Evolutionary conservation across 2,113 vertebrate genomes (phyloP).

Genomic region (Silurus glanis): DNA sequence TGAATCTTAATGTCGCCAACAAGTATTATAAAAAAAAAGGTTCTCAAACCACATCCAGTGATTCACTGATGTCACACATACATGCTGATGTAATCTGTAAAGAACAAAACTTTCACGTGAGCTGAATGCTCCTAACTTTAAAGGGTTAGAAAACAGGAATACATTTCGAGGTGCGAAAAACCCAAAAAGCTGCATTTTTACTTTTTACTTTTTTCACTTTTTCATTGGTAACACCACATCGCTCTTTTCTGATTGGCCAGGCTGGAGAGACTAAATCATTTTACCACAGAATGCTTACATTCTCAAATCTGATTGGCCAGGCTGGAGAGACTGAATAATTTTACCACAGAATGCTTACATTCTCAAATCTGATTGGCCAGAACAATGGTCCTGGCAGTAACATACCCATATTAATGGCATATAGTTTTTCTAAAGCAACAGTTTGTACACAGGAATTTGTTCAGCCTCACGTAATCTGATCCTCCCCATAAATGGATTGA

Average conservation of each 20-base stretch:
- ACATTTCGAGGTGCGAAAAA: neutral
- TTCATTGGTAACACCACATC: neutral
- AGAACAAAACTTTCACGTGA: neutral
- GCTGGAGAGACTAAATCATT: neutral
- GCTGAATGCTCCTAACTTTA: neutral
- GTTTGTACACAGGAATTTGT: neutral
- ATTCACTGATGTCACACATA: neutral
- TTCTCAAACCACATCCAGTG: neutral
- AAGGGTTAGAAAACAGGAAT: neutral
- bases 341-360: neutral
- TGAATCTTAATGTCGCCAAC: neutral
- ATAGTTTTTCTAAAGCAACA: neutral
- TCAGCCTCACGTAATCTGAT: neutral
- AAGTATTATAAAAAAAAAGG: neutral
- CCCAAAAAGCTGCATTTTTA: neutral
- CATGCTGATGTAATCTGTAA: neutral
- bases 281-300: neutral
- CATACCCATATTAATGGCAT: neutral
- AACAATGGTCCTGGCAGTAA: neutral
- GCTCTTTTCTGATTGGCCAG: neutral
- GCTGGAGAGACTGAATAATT: neutral
- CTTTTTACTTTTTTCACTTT: neutral
- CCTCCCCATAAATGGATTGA: neutral
- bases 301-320: neutral
- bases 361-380: neutral